phyloP scores from a whole-genome alignment of 2,113 vertebrate species.

The Sigmodon hispidus region DNA sequence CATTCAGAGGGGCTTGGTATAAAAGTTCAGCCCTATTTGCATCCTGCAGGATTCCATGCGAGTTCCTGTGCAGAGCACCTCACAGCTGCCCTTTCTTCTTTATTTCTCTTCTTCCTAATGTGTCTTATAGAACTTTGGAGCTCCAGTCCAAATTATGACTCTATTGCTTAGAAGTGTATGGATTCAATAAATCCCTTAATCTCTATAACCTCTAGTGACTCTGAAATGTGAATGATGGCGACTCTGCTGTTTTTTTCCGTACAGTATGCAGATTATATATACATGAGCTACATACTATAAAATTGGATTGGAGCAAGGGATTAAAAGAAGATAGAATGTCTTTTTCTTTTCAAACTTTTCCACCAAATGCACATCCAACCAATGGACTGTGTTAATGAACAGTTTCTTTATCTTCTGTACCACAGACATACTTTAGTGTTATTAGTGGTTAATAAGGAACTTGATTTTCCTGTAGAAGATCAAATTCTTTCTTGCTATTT shows the following conservation, averaged over 20 bases:
- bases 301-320: neutral
- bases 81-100: neutral
- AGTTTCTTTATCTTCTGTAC: neutral
- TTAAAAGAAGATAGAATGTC: neutral
- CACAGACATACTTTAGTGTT: neutral
- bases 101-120: neutral
- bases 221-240: neutral
- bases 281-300: neutral
- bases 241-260: neutral
- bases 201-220: neutral
- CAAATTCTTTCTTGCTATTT: slow-evolving; percentile 49
- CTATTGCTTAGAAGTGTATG: neutral
- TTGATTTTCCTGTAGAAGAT: slow-evolving; percentile 42
- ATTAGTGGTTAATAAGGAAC: neutral
- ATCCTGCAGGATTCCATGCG: neutral
- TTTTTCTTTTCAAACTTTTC: neutral
- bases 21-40: neutral
- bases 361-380: neutral
- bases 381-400: neutral
- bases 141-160: neutral
- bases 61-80: neutral
- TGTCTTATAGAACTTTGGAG: neutral
- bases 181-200: neutral
- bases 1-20: neutral
- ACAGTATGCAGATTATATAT: neutral